A percentile compares a stretch with the other conserved stretches of the same genome.
phyloP scores from a whole-genome alignment of 92 coral and sea anemone genomes.

The Palythoa caribaeorum region DNA sequence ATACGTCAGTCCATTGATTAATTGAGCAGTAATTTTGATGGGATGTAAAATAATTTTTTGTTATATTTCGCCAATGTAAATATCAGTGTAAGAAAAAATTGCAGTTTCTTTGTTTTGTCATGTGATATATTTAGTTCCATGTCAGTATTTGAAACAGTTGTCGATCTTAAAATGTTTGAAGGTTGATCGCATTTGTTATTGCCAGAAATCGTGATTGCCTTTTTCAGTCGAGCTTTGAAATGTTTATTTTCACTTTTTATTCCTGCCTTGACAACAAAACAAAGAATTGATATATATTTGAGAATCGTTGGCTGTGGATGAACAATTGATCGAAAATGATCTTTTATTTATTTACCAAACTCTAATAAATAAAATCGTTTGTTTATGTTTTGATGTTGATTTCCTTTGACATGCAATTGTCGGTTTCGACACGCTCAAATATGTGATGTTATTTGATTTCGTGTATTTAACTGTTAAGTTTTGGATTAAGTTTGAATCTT shows the following conservation, averaged over 20 bases:
- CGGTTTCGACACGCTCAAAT: background rate
- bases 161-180: background rate
- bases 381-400: background rate
- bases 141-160: background rate
- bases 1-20: constrained; percentile 25
- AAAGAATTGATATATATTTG: too few species aligned
- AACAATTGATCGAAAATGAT: background rate
- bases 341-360: background rate
- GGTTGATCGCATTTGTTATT: background rate
- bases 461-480: background rate
- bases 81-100: background rate
- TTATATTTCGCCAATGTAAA: background rate
- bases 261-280: constrained; percentile 35
- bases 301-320: background rate
- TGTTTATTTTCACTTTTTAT: background rate
- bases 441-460: background rate
- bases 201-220: constrained; percentile 1
- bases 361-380: background rate
- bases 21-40: background rate
- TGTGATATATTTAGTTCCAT: background rate
- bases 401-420: constrained; percentile 4
- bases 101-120: background rate
- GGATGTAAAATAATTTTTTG: background rate
- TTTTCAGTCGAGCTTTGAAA: background rate
- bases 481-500: background rate